Conservation (phyloP, 2,113 vertebrate genomes). For the Cololabis saira region DNA sequence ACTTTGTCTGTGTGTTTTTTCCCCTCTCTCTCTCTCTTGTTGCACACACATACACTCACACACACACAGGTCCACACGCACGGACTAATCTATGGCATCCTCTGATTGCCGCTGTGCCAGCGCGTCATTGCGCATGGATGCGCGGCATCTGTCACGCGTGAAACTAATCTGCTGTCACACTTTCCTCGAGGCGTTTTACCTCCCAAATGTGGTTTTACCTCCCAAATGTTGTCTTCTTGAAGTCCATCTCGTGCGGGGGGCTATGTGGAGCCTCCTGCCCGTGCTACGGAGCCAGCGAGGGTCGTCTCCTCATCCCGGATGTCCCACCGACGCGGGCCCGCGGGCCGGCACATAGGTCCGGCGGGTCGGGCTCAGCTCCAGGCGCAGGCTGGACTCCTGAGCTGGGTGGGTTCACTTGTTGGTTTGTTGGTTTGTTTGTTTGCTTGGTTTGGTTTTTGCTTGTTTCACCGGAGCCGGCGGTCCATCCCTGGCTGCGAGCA, state of each 20-base stretch:
- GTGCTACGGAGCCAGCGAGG: slow-evolving; percentile 25
- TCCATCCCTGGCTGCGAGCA: slow-evolving; percentile 1
- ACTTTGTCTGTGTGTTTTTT: not conserved
- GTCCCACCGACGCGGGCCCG: slow-evolving; percentile 59
- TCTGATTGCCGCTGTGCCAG: slow-evolving; percentile 24
- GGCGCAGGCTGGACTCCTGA: not conserved
- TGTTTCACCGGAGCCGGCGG: not conserved
- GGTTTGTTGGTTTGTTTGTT: no score
- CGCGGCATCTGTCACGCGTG: slow-evolving; percentile 24
- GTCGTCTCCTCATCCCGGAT: slow-evolving; percentile 63
- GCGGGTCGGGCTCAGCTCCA: not conserved
- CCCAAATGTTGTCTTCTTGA: slow-evolving; percentile 89
- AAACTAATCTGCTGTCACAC: not conserved
- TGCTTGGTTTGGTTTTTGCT: no score
- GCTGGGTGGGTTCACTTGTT: no score
- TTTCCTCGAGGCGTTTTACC: slow-evolving; percentile 75
- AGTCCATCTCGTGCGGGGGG: slow-evolving; percentile 81
- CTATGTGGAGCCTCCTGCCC: slow-evolving; percentile 9
- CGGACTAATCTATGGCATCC: slow-evolving; percentile 60
- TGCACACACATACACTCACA: not conserved
- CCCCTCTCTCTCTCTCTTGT: not conserved
- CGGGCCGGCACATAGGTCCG: slow-evolving; percentile 46
- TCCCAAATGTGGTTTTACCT: slow-evolving; percentile 90
- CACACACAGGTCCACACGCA: not conserved
- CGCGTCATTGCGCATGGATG: slow-evolving; percentile 54